Percentiles rank a stretch among this genome's conserved stretches.
Conservation (phyloP, 1,140 invertebrate species). For the Physella acuta region DNA sequence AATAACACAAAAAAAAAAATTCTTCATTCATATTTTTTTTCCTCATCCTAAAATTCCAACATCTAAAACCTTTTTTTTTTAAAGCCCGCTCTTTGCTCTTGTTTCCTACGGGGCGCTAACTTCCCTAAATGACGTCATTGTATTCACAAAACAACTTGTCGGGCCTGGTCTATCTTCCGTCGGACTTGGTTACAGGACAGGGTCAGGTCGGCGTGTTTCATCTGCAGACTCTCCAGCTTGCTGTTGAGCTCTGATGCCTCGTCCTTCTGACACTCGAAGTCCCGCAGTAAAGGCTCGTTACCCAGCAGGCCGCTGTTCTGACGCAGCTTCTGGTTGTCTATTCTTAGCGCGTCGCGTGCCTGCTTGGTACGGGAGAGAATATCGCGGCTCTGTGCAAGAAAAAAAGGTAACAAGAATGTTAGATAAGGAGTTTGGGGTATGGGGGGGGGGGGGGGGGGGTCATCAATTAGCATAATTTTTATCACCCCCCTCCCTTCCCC, state of each 20-base stretch:
- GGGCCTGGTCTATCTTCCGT: slow-evolving; percentile 55
- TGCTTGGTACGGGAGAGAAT: slow-evolving; percentile 58
- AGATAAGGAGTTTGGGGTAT: no score
- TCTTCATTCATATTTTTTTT: no score
- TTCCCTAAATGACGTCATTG: no score
- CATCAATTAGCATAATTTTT: background rate
- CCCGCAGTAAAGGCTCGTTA: slow-evolving; percentile 54
- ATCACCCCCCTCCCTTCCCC: no score
- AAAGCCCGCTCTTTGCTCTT: no score
- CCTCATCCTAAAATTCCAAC: no score
- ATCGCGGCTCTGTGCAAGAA: slow-evolving; percentile 55
- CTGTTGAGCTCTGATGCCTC: slow-evolving; percentile 49
- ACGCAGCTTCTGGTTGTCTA: slow-evolving; percentile 55
- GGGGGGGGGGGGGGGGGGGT: background rate
- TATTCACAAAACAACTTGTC: no score
- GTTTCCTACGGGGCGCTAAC: no score
- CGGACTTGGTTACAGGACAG: slow-evolving; percentile 54
- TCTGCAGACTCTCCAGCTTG: slow-evolving; percentile 54
- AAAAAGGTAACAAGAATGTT: slow-evolving; percentile 14
- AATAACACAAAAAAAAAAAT: no score
- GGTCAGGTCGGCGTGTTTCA: slow-evolving; percentile 56
- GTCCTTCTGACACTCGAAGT: slow-evolving; percentile 59
- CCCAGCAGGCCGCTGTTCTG: slow-evolving; percentile 60
- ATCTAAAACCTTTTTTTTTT: no score
- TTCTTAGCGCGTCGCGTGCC: slow-evolving; percentile 55